Base-by-base conservation (phyloP, 1,140 invertebrate species). In the Drosophila mayri region DNA sequence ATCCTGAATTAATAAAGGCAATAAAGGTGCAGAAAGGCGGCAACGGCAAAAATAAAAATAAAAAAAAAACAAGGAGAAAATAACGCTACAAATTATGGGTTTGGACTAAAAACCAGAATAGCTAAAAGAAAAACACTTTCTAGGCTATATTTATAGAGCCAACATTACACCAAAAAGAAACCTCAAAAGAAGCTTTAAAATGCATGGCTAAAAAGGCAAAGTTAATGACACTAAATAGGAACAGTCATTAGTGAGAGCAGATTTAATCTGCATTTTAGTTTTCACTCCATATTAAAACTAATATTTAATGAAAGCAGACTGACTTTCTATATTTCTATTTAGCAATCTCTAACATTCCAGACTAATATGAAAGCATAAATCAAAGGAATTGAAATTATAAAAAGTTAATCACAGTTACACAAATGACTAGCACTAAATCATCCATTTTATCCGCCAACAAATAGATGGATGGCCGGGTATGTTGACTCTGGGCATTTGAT, bases 1-100 rank as follows among this genome's bases (percentile, higher is more conserved):
- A 76, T 63, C 35, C 75, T 59, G 76, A 83, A 83, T 83, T 83
- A 84, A 84, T 85, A 85, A 84, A 76, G 63, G 40, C 18, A 18
- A 57, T 18, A 66, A 66, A 61, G 43, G 47, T 28, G 38, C 49
- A 47, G 32, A 81, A 62, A 72, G 40, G 52, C 10, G 50, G 18
- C 6, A 4, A 41, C 11, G n/a, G 60, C 10, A 14, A 44, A 44
- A 50, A 41, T 50, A 35, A 67, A 41, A 35, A 35, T 14, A 55
- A 40, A 55, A 38, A 55, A 40, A 55, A 38, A 30, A 47, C 38
- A 49, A 1, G 28, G n/a, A 50, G 47, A 50, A 50, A 37, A 54
- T 22, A 55, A 38, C 20, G 35, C 16, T 16, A 57, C 54, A 57
- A 57, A 57, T 57, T 41, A 57, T 43, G 35, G 54, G 54, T 6